Conservation (phyloP, 2,888 invertebrate species). For the Spodoptera picta region DNA sequence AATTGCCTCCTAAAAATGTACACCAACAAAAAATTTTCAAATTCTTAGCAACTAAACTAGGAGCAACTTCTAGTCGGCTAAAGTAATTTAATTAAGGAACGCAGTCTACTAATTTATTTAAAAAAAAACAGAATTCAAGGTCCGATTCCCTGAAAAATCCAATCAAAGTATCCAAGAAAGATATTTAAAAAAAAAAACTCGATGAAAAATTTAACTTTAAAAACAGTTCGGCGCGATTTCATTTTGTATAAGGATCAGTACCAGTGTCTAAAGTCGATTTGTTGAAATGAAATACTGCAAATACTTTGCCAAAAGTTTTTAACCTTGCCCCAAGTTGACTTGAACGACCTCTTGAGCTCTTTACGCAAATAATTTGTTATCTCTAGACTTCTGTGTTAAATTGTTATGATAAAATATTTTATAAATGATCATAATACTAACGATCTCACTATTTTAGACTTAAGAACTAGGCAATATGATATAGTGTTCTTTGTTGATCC, state of each 20-base stretch:
- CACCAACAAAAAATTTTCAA: too few species aligned
- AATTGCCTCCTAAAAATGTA: too few species aligned
- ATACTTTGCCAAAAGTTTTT: slow-evolving; percentile 7
- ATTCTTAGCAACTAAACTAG: not conserved
- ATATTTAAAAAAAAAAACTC: too few species aligned
- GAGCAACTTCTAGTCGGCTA: not conserved
- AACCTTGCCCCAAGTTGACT: slow-evolving; percentile 32
- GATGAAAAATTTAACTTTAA: too few species aligned
- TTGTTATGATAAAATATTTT: slow-evolving; percentile 14
- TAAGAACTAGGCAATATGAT: too few species aligned
- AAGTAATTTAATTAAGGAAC: too few species aligned
- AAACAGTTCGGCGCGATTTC: not conserved
- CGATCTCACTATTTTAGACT: not conserved
- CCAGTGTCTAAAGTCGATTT: slow-evolving; percentile 17
- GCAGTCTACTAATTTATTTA: too few species aligned
- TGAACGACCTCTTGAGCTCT: slow-evolving; percentile 25
- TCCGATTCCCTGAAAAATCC: not conserved
- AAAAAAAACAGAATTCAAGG: too few species aligned
- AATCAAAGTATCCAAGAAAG: too few species aligned
- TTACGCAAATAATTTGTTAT: slow-evolving; percentile 21
- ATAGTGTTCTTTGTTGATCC: too few species aligned
- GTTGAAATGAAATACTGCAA: slow-evolving; percentile 34
- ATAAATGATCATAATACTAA: slow-evolving; percentile 1
- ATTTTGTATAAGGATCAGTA: slow-evolving; percentile 16
- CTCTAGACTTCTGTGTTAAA: slow-evolving; percentile 15